Base-by-base conservation (phyloP, 2,113 vertebrate genomes). In the Excalfactoria chinensis region DNA sequence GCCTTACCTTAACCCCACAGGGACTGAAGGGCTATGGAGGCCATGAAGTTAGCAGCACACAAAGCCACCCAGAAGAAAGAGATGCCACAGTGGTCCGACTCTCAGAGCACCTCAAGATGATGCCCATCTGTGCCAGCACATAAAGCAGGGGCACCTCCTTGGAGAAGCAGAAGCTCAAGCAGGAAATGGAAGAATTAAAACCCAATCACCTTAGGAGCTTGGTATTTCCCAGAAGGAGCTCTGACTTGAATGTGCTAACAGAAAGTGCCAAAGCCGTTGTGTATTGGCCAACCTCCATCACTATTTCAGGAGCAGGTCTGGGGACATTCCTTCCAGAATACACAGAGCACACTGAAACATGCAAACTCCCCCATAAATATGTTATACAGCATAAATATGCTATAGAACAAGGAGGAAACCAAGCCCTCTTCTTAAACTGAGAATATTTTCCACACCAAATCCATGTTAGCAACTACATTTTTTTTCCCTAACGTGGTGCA, bases 281-380 rank as follows among this genome's bases (percentile, higher is more conserved):
- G 7, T 40, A 44, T 87, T 96, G 93, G 95, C 94, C 14, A 6
- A 85, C 60, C 37, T 95, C 90, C 93, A 93, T 10, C 0, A 2
- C 94, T 92, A 81, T 86, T 91, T 95, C 53, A 66, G 51, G 83
- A 87, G 21, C 23, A 77, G 67, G 91, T 71, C 60, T 77, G 60
- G 56, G 90, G 80, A 80, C 43, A 55, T 56, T 81, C 89, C 92
- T 87, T 48, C 48, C 80, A 90, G 83, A 73, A 93, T 84, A 88
- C 69, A 79, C 41, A 84, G 32, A 92, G 84, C 41, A 85, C 3
- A 51, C 37, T 72, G 85, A 80, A 85, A 85, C 74, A 87, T 1
- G 13, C 51, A 22, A 77, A 95, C 91, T 94, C 89, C 87, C 60
- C 81, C 91, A 76, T 35, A 89, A 89, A 93, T 85, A 83, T 74